phyloP scores from a whole-genome alignment of 1,140 invertebrate genomes.

The Coelopa frigida region DNA sequence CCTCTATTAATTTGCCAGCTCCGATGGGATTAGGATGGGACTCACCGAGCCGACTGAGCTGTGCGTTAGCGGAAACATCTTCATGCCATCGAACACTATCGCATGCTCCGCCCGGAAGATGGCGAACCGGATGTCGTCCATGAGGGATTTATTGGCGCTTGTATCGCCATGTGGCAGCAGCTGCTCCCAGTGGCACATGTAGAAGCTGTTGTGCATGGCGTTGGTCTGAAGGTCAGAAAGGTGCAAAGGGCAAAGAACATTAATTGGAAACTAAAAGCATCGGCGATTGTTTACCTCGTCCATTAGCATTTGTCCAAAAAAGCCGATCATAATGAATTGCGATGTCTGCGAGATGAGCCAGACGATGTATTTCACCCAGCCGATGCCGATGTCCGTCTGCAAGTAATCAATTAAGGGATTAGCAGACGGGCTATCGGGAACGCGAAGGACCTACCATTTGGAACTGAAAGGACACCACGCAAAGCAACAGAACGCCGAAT shows the following conservation, averaged over 20 bases:
- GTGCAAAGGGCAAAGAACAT: too few relatives aligned
- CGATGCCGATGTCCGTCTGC: background rate
- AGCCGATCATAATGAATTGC: conserved; percentile 10
- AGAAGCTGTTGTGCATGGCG: conserved; percentile 4
- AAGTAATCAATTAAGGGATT: too few relatives aligned
- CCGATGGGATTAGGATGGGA: too few relatives aligned
- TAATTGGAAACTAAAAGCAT: background rate
- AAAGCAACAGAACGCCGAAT: conserved; percentile 10
- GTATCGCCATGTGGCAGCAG: conserved; percentile 4
- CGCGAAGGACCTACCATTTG: too few relatives aligned
- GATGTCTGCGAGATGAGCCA: conserved; percentile 10
- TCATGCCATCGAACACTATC: conserved; percentile 9
- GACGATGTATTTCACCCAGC: conserved; percentile 6
- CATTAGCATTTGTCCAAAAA: conserved; percentile 13
- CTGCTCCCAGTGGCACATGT: conserved; percentile 10
- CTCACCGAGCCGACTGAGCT: conserved; percentile 7
- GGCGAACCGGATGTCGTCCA: conserved; percentile 7
- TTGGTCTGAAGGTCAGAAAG: background rate
- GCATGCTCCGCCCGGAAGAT: conserved; percentile 4
- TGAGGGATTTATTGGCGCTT: conserved; percentile 5
- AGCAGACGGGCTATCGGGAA: too few relatives aligned
- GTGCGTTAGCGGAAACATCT: conserved; percentile 7
- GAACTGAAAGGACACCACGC: conserved; percentile 8
- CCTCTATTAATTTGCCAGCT: too few relatives aligned
- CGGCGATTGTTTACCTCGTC: conserved; percentile 11